Percentiles rank a stretch among this genome's conserved stretches.
phyloP scores from a whole-genome alignment of 2,113 vertebrate species.

The Raja brachyura region DNA sequence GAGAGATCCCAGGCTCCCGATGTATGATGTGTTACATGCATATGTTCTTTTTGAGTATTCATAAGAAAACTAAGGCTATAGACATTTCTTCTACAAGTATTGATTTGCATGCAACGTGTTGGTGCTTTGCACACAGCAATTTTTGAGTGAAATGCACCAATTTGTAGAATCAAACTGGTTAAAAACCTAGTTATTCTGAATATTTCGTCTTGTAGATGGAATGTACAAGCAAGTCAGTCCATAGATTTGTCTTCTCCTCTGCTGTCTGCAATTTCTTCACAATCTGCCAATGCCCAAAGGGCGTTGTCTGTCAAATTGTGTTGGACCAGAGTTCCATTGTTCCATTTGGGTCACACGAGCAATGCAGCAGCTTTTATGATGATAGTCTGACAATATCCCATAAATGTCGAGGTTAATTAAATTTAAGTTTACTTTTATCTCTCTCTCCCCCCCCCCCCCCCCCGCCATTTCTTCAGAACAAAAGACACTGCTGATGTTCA shows the following conservation, averaged over 20 bases:
- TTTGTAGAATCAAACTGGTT: background rate
- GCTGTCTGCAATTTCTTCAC: background rate
- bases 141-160: background rate
- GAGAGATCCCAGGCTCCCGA: too few species aligned
- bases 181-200: background rate
- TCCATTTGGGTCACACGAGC: background rate
- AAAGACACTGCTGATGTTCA: too few species aligned
- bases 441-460: too few species aligned
- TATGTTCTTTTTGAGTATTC: background rate
- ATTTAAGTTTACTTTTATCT: background rate
- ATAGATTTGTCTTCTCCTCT: background rate
- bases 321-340: background rate
- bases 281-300: background rate
- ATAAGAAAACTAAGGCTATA: background rate
- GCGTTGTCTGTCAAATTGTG: background rate
- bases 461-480: too few species aligned
- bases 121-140: background rate
- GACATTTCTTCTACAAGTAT: background rate
- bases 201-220: background rate
- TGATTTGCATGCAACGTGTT: background rate
- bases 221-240: background rate
- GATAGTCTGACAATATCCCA: background rate
- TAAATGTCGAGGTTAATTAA: background rate
- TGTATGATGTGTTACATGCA: background rate
- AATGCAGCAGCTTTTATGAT: background rate